Evolutionary conservation across 2,113 vertebrate species (phyloP), one percentile per base, ranked within the genome.

Genomic region (Tachysurus fulvidraco): DNA sequence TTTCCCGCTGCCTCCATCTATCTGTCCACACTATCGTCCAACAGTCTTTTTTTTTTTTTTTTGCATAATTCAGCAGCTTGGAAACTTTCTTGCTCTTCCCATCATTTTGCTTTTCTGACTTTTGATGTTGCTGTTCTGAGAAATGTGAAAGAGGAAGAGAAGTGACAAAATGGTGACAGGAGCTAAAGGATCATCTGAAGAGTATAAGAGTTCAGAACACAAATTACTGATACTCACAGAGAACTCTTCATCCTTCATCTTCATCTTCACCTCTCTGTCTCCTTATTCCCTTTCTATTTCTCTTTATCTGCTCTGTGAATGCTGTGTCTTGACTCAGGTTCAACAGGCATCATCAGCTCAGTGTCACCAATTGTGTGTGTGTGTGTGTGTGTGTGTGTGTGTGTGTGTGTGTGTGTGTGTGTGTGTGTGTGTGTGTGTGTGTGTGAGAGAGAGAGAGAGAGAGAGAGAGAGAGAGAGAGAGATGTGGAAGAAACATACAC

Each of bases 51-150:
- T 23, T 25, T 6, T 16, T 91, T 87, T 69, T 84, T 88, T 91
- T 91, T 95, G 92, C 93, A 95, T 95, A 94, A 95, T 95, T 95
- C 91, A 95, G 90, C 91, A 93, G 87, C 87, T 88, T 91, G 89
- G 89, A 89, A 89, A 93, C 92, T 91, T 87, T 92, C 89, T 91
- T 92, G 91, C 91, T 92, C 91, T 92, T 89, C 90, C 89, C 89
- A 87, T 87, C 87, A 89, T 90, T 93, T 93, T 93, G 78, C 91
- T 90, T 91, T 85, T 82, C 87, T 91, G 90, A 86, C 74, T 90
- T 88, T 79, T 83, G 81, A 55, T 60, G 85, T 81, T 84, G 87
- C 88, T 93, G 89, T 91, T 90, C 91, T 92, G 90, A 92, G 91
- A 91, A 91, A 92, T 90, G 91, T 91, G 92, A 87, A 81, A 92